Evolutionary conservation across 2,113 vertebrate genomes (phyloP).

Genomic region (Rhinopithecus roxellana): DNA sequence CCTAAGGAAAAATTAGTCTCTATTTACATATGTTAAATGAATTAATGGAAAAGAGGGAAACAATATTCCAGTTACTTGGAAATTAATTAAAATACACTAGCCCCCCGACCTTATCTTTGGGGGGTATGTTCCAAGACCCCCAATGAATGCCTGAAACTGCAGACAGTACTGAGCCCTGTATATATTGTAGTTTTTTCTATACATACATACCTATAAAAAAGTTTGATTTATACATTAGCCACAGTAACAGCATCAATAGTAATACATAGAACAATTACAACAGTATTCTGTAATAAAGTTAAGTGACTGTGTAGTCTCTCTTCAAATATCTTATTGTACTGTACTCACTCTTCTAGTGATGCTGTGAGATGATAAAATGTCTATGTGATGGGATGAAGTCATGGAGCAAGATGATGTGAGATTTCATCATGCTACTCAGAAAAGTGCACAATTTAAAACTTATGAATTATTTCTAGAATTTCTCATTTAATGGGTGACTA

Average conservation of each 20-base stretch:
- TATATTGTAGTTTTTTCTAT: neutral
- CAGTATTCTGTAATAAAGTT: neutral
- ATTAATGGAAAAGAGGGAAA: neutral
- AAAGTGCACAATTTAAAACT: neutral
- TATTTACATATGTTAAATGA: neutral
- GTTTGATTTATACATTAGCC: neutral
- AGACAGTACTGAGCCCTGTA: neutral
- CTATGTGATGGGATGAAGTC: neutral
- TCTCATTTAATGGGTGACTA: neutral
- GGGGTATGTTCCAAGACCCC: neutral
- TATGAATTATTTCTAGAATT: neutral
- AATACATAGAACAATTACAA: neutral
- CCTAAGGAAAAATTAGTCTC: neutral
- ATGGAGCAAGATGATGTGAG: neutral
- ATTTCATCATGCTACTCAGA: neutral
- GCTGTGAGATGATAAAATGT: neutral
- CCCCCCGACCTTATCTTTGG: neutral
- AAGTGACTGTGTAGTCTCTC: neutral
- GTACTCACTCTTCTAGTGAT: neutral
- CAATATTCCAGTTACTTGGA: neutral
- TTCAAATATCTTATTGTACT: neutral
- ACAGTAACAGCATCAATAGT: neutral
- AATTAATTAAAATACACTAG: neutral
- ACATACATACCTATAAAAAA: neutral
- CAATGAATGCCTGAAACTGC: neutral